These are phyloP conservation scores for Corydoras maculifer DNA, from an alignment of 2,113 vertebrate genomes.

Conservation along the genomic window DNA sequence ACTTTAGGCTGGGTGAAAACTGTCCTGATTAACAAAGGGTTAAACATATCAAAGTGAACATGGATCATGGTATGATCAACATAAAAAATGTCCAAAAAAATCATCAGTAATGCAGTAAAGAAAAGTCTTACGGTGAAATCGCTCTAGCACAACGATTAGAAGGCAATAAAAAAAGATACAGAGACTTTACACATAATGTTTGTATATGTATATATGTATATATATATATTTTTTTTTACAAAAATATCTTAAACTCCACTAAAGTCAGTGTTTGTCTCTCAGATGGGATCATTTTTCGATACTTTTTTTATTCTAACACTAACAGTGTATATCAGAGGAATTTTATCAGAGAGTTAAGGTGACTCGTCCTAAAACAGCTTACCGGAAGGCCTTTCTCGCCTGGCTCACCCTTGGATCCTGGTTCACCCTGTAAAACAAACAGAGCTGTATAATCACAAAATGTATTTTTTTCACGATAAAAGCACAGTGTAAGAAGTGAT, in stretches of 20 bases:
- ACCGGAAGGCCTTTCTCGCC: slow-evolving; percentile 89
- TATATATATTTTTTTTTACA: too few species aligned
- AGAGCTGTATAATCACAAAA: too few species aligned
- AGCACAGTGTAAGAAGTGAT: too few species aligned
- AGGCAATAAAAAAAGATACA: slow-evolving; percentile 29
- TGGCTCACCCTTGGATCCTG: slow-evolving; percentile 80
- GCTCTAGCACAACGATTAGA: slow-evolving; percentile 57
- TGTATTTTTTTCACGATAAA: too few species aligned
- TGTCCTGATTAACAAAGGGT: slow-evolving; percentile 27
- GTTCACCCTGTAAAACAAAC: slow-evolving; percentile 66
- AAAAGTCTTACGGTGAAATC: slow-evolving; percentile 62
- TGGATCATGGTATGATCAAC: slow-evolving; percentile 15
- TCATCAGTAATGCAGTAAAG: neutral
- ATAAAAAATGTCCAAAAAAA: slow-evolving; percentile 6
- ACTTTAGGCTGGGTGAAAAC: slow-evolving; percentile 1
- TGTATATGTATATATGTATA: neutral
- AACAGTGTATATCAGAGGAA: too few species aligned
- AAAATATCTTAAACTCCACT: too few species aligned
- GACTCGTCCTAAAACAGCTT: slow-evolving; percentile 55
- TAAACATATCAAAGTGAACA: slow-evolving; percentile 17
- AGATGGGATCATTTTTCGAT: neutral
- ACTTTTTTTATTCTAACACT: too few species aligned
- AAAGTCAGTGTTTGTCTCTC: too few species aligned
- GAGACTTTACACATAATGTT: neutral
- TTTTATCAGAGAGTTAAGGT: too few species aligned